Base-by-base conservation (phyloP, 2,888 invertebrate species). In the Meteorus cinctellus region DNA sequence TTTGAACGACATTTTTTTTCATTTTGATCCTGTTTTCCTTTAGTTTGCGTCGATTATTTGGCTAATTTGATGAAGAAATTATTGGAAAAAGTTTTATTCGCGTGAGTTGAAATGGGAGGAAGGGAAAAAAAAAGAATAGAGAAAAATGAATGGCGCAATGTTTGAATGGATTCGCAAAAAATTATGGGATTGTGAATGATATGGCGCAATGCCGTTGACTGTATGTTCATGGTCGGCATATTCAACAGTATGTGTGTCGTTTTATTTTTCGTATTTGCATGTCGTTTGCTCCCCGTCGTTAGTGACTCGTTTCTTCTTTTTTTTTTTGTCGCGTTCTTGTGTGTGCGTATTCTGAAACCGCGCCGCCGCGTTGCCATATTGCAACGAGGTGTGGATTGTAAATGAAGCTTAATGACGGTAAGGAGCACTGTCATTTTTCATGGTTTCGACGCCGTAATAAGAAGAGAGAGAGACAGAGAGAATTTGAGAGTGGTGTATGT, bases 321-420 rank as follows among this genome's bases (percentile, higher is more conserved):
- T 62, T 60, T 62, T 27, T 5, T 62, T 4, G 4, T 24, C 24
- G 24, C 24, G 24, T 10, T 45, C 45, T 12, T 45, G 8, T 34
- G 8, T 41, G 8, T 41, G 12, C 1, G 12, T 8, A 12, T 2
- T 12, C 41, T 41, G 12, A 41, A 41, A 41, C 12, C n/a, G 51
- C 78, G 63, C 77, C 72, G 72, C 78, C 77, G 77, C 75, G 69
- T 81, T 81, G 81, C 82, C 79, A 85, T 86, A 84, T 85, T 84
- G 83, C 86, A 84, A 86, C 84, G 86, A 87, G 86, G 86, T 87
- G 87, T 84, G 86, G 86, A 87, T 85, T 86, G 87, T 86, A 87
- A 88, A 87, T 86, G 88, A 87, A 83, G 84, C 83, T 83, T 86
- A 87, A 87, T 87, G 87, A 85, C 81, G 83, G 82, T 81, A 80